Evolutionary conservation across 2,888 invertebrate species (phyloP).

Genomic region (Napeogenes sylphis): DNA sequence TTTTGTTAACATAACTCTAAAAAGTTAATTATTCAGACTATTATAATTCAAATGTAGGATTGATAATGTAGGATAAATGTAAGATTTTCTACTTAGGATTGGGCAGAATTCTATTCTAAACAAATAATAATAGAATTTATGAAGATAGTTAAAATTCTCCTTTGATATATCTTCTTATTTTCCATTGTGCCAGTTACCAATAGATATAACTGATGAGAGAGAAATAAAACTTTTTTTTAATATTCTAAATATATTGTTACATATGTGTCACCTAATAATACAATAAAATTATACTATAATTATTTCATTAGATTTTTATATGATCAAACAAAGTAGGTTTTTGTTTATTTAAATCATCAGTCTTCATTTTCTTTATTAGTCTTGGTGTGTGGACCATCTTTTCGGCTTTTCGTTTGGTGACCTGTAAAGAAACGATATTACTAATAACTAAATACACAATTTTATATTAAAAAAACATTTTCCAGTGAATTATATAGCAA

Average conservation of each 20-base stretch:
- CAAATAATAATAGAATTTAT: too few species aligned
- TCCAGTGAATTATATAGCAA: too few species aligned
- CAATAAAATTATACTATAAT: not conserved
- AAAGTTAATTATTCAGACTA: too few species aligned
- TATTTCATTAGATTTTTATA: slow-evolving; percentile 21
- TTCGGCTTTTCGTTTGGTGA: slow-evolving; percentile 72
- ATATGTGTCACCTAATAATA: not conserved
- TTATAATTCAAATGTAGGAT: too few species aligned
- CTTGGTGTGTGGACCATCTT: slow-evolving; percentile 58
- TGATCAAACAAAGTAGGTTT: slow-evolving; percentile 62
- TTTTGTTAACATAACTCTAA: too few species aligned
- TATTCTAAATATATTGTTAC: not conserved
- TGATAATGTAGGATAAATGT: too few species aligned
- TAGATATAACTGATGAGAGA: not conserved
- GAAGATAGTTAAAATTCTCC: not conserved
- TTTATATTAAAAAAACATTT: too few species aligned
- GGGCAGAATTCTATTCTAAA: too few species aligned
- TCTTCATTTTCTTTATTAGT: slow-evolving; percentile 70
- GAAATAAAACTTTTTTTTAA: slow-evolving; percentile 2
- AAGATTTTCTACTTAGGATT: too few species aligned
- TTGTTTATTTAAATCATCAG: slow-evolving; percentile 49
- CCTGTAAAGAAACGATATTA: slow-evolving; percentile 44
- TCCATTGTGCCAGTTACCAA: not conserved
- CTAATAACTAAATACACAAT: too few species aligned
- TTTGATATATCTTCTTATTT: not conserved